Evolutionary conservation across 1,140 invertebrate species (phyloP), one percentile per base, ranked within the genome.

Genomic region (Listronotus oregonensis): DNA sequence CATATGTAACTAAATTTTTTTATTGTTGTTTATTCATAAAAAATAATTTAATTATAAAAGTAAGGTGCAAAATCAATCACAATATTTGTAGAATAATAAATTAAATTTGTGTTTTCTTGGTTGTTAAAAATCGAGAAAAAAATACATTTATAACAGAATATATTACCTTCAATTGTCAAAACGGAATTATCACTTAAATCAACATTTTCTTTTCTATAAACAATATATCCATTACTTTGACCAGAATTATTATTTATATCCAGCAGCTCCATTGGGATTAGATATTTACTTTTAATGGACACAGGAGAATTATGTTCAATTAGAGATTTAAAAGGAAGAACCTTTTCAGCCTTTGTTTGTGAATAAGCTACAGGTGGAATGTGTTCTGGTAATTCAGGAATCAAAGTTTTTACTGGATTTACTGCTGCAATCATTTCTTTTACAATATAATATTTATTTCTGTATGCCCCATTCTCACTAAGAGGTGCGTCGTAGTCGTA

Each of bases 171-270:
- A 57, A 85, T 80, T 21, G 71, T 75, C 9, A 85, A 69, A 32
- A 70, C 59, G 11, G 76, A 73, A 44, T 68, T 62, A 34, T 63
- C 49, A 39, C 62, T 39, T n/a, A 80, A 70, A 47, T 71, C 44
- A 14, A 74, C 39, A 47, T 72, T 67, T 17, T 73, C 65, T 52
- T 79, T 81, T 34, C 67, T 51, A 68, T 87, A 86, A 17, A 85
- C 47, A 55, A 85, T 81, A 67, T 83, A 87, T 0, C 86, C 86
- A 71, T 84, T 85, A 59, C 81, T 82, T 75, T 88, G 86, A 0
- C 85, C 85, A 65, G 77, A 80, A 8, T 76, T 77, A 51, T 81
- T 76, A 67, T 85, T 83, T n/a, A 85, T 81, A n/a, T 79, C 73
- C n/a, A 87, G 73, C 51, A 78, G 71, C 73, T 88, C 86, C 86